Base-by-base conservation (phyloP, 1,140 invertebrate genomes). In the Sipha flava region DNA sequence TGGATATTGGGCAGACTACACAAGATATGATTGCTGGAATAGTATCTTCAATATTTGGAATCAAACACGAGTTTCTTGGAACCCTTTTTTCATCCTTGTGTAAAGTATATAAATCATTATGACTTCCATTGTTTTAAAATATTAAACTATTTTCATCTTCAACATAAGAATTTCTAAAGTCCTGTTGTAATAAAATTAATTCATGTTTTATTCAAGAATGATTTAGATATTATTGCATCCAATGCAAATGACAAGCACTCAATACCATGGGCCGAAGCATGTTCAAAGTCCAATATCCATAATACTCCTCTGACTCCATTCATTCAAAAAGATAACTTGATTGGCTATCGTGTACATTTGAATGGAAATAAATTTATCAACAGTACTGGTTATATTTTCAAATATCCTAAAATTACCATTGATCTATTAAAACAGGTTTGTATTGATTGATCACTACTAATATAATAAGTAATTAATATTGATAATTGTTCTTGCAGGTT, bases 181-280 rank as follows among this genome's bases (percentile, higher is more conserved):
- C n/a, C n/a, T n/a, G n/a, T n/a, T n/a, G n/a, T n/a, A n/a, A n/a
- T n/a, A n/a, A 70, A 47, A 54, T 16, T 54, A 40, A 75, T 79
- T 70, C 57, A 73, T 79, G 47, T 81, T 80, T 81, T 80, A 79
- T 84, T 87, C 9, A 82, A 92, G 91, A 86, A 86, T 29, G 92
- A 93, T 85, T 87, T 94, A 85, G 88, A 87, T n/a, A 88, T 88
- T 29, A 90, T 95, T 34, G 92, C 94, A 0, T 93, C 95, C 81
- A 94, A 96, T 83, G 93, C 94, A 0, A 96, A 96, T 86, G 95
- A 96, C 84, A 95, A 95, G 84, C 95, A 96, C 85, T 89, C 96
- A 87, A 89, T 89, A 1, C 94, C 94, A 10, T 97, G 95, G 95
- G 94, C 94, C 6, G 91, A 92, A 83, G 90, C 93, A 62, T 96